Base-by-base conservation (phyloP, 2,113 vertebrate species). In the Gallinago paraguaiae region DNA sequence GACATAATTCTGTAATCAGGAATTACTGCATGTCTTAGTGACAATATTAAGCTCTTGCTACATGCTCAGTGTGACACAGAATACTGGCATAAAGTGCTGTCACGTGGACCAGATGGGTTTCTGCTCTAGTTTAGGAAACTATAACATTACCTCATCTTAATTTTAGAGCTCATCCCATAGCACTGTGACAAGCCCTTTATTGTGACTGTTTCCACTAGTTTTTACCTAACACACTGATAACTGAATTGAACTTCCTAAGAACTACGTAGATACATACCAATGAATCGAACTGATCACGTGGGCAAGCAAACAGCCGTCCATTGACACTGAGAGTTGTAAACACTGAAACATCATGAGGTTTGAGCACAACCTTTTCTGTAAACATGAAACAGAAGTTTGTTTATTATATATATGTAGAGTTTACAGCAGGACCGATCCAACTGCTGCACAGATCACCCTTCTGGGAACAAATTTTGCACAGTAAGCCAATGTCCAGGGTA, bases 271-370 rank as follows among this genome's bases (percentile, higher is more conserved):
- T 93, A 98, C 98, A 30, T 98, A 99, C 99, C 99, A 99, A 84
- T n/a, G 99, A 98, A 96, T 99, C 99, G 8, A 99, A 98, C 96
- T 99, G 98, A 94, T 99, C 99, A 90, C 99, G 97, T 4, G 98
- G 98, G 96, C 99, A 99, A 88, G 98, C 98, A 95, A 99, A 99
- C 87, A 99, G 98, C 22, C 99, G 98, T 78, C 99, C 99, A 27
- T 99, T 99, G 86, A 99, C 97, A 86, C 98, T 99, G 95, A 99
- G 99, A 15, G 98, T 99, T 72, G 99, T 99, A 98, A 99, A 99
- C 93, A 99, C 99, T 0, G 99, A 99, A 70, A 99, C 97, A 54
- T 99, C 99, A 33, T 98, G 99, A 95, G 99, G 98, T 91, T 99
- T 99, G 93, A 99, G 98, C 93, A 99, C 97, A 51, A 98, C 98